These are phyloP conservation scores for Sphaerodactylus townsendi DNA, from an alignment of 2,113 vertebrate genomes.

Conservation along the genomic window DNA sequence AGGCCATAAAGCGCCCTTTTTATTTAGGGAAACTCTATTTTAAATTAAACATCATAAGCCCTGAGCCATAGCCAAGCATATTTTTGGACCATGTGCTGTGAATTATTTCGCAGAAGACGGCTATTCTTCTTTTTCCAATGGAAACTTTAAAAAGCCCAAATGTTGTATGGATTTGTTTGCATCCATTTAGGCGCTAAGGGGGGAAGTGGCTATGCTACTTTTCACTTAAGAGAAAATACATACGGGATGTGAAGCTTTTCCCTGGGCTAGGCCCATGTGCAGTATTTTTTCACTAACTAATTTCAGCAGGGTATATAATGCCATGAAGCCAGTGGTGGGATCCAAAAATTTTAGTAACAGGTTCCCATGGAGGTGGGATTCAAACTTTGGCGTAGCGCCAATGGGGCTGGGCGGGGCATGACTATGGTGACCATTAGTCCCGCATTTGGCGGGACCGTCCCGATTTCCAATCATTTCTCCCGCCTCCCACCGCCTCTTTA, in stretches of 20 bases:
- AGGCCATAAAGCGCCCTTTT: slow-evolving; percentile 70
- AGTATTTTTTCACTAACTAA: slow-evolving; percentile 33
- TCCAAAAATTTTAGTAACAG: too few species aligned
- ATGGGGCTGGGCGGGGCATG: too few species aligned
- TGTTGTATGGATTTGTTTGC: slow-evolving; percentile 16
- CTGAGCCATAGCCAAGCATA: slow-evolving; percentile 77
- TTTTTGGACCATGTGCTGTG: slow-evolving; percentile 74
- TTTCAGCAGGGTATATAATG: too few species aligned
- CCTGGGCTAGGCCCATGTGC: slow-evolving; percentile 15
- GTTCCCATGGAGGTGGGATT: too few species aligned
- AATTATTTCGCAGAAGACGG: slow-evolving; percentile 73
- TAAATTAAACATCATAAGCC: slow-evolving; percentile 82
- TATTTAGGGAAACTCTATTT: slow-evolving; percentile 84
- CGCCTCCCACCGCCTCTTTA: too few species aligned
- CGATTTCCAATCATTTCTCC: too few species aligned
- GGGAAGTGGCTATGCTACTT: slow-evolving; percentile 44
- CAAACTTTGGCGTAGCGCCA: too few species aligned
- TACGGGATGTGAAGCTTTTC: slow-evolving; percentile 34
- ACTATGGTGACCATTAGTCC: too few species aligned
- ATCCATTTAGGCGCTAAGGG: slow-evolving; percentile 40
- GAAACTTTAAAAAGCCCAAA: slow-evolving; percentile 33
- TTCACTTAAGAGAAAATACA: slow-evolving; percentile 49
- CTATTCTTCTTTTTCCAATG: slow-evolving; percentile 51
- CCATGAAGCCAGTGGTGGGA: too few species aligned
- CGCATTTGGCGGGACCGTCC: too few species aligned